These are phyloP conservation scores for Didymodactylos carnosus DNA, from an alignment of 2,888 invertebrate genomes.

Conservation along the genomic window DNA sequence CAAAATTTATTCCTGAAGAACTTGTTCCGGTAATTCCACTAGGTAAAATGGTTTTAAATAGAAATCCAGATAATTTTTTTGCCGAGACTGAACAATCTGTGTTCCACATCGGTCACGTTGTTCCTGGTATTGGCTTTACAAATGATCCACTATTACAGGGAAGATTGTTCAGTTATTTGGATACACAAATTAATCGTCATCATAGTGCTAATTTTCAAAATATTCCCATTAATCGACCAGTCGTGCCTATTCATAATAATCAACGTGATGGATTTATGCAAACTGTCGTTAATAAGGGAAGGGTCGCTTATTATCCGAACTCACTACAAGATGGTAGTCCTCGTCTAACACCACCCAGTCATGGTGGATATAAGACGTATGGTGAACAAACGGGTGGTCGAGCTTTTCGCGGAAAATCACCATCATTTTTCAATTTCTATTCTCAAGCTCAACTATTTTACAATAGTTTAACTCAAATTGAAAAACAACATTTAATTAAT, in stretches of 20 bases:
- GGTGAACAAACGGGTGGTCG: too few species aligned
- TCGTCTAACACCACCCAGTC: too few species aligned
- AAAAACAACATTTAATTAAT: too few species aligned
- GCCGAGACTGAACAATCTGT: constrained; percentile 78
- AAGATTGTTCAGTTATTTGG: constrained; percentile 45
- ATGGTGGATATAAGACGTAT: too few species aligned
- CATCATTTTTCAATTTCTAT: too few species aligned
- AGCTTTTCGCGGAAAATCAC: too few species aligned
- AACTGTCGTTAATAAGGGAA: constrained; percentile 37
- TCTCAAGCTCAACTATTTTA: too few species aligned
- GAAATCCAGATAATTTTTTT: constrained; percentile 76
- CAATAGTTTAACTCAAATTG: too few species aligned
- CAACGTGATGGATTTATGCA: constrained; percentile 70
- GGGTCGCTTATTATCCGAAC: constrained; percentile 88
- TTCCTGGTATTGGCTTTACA: constrained; percentile 76
- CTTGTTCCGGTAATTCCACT: constrained; percentile 71
- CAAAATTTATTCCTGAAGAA: constrained; percentile 73
- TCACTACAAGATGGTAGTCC: too few species aligned
- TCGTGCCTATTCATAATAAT: constrained; percentile 48
- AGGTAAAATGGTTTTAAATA: constrained; percentile 62
- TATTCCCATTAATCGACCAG: constrained; percentile 86
- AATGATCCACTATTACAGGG: constrained; percentile 70
- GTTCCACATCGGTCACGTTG: constrained; percentile 67
- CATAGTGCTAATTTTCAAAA: constrained; percentile 69
- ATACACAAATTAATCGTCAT: constrained; percentile 73